Conservation (phyloP, 1,140 invertebrate genomes). For the Drosophila biarmipes region DNA sequence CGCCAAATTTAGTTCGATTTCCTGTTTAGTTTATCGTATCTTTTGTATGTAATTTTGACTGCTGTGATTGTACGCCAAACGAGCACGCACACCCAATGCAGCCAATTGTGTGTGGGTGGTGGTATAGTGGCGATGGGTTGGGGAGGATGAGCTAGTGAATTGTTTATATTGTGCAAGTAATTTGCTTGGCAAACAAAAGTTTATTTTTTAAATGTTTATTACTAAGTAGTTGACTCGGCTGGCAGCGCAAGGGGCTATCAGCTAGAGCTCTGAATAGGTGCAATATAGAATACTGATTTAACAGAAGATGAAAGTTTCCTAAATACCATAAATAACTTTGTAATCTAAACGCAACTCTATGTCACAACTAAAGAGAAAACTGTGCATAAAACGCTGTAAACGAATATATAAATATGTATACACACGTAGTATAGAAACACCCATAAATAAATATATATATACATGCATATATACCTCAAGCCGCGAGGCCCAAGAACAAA, state of each 20-base stretch:
- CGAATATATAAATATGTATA: slow-evolving; percentile 21
- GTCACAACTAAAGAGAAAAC: slow-evolving; percentile 52
- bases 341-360: slow-evolving; percentile 19
- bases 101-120: slow-evolving; percentile 45
- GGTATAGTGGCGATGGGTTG: not conserved
- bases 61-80: slow-evolving; percentile 71
- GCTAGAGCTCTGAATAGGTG: slow-evolving; percentile 60
- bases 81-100: slow-evolving; percentile 35
- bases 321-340: slow-evolving; percentile 17
- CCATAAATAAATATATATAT: slow-evolving; percentile 49
- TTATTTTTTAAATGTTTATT: slow-evolving; percentile 59
- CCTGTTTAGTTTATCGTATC: slow-evolving; percentile 54
- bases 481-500: slow-evolving; percentile 37
- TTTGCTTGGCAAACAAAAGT: slow-evolving; percentile 44
- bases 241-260: slow-evolving; percentile 2
- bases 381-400: slow-evolving; percentile 66
- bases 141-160: slow-evolving; percentile 33
- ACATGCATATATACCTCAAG: slow-evolving; percentile 60
- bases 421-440: slow-evolving; percentile 27
- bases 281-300: slow-evolving; percentile 53
- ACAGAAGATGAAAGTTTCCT: slow-evolving; percentile 24
- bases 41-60: slow-evolving; percentile 63
- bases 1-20: slow-evolving; percentile 74
- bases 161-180: slow-evolving; percentile 64
- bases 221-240: slow-evolving; percentile 46